These are phyloP conservation scores for Chorisops tibialis DNA, from an alignment of 2,888 invertebrate species.

Conservation along the genomic window DNA sequence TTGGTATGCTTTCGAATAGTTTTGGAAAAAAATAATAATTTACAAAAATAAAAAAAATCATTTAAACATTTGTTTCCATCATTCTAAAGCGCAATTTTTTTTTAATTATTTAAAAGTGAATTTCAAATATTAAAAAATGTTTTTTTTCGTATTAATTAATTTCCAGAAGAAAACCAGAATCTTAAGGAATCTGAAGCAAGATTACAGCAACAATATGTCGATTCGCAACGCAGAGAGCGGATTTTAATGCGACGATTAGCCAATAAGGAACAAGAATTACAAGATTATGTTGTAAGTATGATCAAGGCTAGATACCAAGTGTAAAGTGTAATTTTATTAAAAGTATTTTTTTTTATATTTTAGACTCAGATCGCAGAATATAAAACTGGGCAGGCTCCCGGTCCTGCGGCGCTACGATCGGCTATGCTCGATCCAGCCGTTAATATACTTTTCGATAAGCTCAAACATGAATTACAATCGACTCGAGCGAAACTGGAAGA, in stretches of 20 bases:
- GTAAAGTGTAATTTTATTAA: not conserved
- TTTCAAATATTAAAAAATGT: slow-evolving; percentile 20
- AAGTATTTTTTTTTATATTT: slow-evolving; percentile 18
- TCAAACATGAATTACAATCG: slow-evolving; percentile 84
- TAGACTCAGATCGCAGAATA: slow-evolving; percentile 93
- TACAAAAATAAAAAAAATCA: slow-evolving; percentile 33
- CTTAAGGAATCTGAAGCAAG: slow-evolving; percentile 71
- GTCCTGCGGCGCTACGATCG: slow-evolving; percentile 69
- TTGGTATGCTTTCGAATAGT: slow-evolving; percentile 37
- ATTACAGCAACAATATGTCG: slow-evolving; percentile 75
- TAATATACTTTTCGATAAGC: slow-evolving; percentile 85
- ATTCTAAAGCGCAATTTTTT: not conserved
- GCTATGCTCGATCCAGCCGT: slow-evolving; percentile 93
- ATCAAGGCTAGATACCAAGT: not conserved
- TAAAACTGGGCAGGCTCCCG: slow-evolving; percentile 83
- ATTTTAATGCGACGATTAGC: slow-evolving; percentile 87
- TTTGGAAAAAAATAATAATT: slow-evolving; percentile 24
- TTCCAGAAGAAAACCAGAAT: slow-evolving; percentile 47
- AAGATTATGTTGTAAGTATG: slow-evolving; percentile 88
- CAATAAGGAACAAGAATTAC: slow-evolving; percentile 94
- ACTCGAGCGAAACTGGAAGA: slow-evolving; percentile 91
- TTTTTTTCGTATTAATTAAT: not conserved
- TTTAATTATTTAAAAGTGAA: not conserved
- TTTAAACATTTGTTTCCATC: slow-evolving; percentile 21
- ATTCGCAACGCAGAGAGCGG: slow-evolving; percentile 87